Evolutionary conservation across 2,797 vertebrate genomes (phyloP).

Genomic region (Ispidina picta): DNA sequence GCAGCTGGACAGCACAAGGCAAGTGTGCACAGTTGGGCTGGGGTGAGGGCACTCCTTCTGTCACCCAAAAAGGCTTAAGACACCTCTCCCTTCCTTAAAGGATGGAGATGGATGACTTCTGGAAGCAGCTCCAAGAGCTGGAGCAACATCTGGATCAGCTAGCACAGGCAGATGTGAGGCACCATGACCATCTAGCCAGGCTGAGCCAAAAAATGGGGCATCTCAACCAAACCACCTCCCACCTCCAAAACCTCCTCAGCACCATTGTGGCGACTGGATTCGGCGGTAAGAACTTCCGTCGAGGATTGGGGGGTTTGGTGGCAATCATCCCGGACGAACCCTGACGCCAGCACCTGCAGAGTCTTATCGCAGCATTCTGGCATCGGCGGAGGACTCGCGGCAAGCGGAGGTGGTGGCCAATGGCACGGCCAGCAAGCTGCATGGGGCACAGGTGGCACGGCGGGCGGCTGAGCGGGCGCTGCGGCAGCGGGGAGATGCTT

Average conservation of each 20-base stretch:
- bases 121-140: slow-evolving; percentile 81
- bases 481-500: slow-evolving; percentile 41
- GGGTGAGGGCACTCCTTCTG: neutral
- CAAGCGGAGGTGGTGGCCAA: slow-evolving; percentile 58
- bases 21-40: neutral
- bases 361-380: slow-evolving; percentile 76
- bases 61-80: neutral
- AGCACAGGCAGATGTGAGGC: neutral
- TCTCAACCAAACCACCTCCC: slow-evolving; percentile 77
- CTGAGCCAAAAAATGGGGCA: slow-evolving; percentile 73
- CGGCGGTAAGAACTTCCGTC: slow-evolving; percentile 67
- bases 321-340: neutral
- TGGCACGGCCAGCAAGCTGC: slow-evolving; percentile 72
- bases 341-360: slow-evolving; percentile 69
- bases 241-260: slow-evolving; percentile 63
- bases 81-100: slow-evolving; percentile 51
- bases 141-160: slow-evolving; percentile 75
- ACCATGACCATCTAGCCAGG: slow-evolving; percentile 31
- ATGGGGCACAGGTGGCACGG: slow-evolving; percentile 58
- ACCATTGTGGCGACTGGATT: slow-evolving; percentile 74
- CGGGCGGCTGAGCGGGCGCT: slow-evolving; percentile 64
- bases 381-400: slow-evolving; percentile 72
- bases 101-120: slow-evolving; percentile 82
- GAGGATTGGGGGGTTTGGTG: neutral
- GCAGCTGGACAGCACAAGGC: slow-evolving; percentile 83